Conservation (phyloP, 2,888 invertebrate species). For the Epinotia nisella region DNA sequence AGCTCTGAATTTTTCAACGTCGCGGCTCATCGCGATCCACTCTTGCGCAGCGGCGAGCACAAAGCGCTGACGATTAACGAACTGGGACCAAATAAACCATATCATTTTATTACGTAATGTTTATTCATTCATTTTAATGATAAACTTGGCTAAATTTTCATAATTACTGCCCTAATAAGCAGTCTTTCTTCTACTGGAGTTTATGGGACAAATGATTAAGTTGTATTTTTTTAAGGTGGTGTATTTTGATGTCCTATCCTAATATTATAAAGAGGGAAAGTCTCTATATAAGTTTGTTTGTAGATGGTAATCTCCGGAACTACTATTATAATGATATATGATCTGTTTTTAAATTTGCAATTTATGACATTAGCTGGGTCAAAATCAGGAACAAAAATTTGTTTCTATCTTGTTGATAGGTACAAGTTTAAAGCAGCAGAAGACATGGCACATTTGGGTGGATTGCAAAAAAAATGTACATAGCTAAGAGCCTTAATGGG, state of each 20-base stretch:
- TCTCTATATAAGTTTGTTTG: too few species aligned
- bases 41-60: constrained; percentile 69
- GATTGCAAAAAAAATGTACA: too few species aligned
- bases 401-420: too few species aligned
- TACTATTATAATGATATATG: not conserved
- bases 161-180: constrained; percentile 31
- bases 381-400: too few species aligned
- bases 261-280: too few species aligned
- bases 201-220: not conserved
- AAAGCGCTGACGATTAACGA: constrained; percentile 77
- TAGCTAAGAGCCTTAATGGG: too few species aligned
- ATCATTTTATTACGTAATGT: constrained; percentile 67
- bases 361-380: constrained; percentile 3
- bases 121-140: constrained; percentile 52
- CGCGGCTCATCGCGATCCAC: constrained; percentile 69
- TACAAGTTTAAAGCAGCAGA: too few species aligned
- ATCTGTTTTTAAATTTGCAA: not conserved
- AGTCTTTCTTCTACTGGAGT: not conserved
- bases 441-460: too few species aligned
- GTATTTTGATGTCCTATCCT: not conserved
- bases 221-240: not conserved
- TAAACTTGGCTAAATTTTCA: constrained; percentile 29
- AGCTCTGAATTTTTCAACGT: constrained; percentile 81
- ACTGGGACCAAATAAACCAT: constrained; percentile 73
- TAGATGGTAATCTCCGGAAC: too few species aligned